phyloP scores from a whole-genome alignment of 1,140 invertebrate genomes.

The Caenorhabditis tropicalis region DNA sequence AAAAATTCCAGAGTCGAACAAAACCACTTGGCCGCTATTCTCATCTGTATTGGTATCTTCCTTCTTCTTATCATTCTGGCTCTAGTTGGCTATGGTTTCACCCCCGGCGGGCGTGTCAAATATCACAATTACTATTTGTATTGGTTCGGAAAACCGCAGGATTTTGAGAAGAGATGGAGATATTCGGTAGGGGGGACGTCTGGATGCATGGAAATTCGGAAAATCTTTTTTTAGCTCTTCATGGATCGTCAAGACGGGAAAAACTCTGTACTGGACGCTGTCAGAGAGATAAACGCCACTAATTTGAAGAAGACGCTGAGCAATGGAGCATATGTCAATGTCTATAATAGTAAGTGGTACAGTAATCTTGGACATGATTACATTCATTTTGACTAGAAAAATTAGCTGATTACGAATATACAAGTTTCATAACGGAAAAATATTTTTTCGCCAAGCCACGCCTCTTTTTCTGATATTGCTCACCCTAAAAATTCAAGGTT shows the following conservation, averaged over 20 bases:
- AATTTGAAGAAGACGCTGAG: not conserved
- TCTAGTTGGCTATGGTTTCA: not conserved
- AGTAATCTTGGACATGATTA: too few relatives aligned
- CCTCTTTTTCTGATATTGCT: too few relatives aligned
- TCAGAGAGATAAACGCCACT: not conserved
- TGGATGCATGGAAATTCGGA: not conserved
- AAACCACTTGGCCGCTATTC: not conserved
- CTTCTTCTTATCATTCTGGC: not conserved
- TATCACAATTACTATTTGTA: not conserved
- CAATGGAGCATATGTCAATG: not conserved
- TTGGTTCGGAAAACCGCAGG: not conserved
- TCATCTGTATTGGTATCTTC: not conserved
- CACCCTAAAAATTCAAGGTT: too few relatives aligned
- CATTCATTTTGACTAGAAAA: too few relatives aligned
- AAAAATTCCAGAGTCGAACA: too few relatives aligned
- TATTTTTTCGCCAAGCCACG: too few relatives aligned
- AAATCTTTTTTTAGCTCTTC: slow-evolving; percentile 18
- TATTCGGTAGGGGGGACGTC: not conserved
- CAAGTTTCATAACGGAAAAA: too few relatives aligned
- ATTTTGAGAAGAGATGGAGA: slow-evolving; percentile 1
- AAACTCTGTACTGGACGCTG: not conserved
- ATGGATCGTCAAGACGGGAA: slow-evolving; percentile 1
- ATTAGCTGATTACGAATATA: too few relatives aligned
- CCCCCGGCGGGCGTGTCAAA: not conserved
- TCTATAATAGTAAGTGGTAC: not conserved